Evolutionary conservation across 2,888 invertebrate genomes (phyloP).

Genomic region (Drosophila bunnanda): DNA sequence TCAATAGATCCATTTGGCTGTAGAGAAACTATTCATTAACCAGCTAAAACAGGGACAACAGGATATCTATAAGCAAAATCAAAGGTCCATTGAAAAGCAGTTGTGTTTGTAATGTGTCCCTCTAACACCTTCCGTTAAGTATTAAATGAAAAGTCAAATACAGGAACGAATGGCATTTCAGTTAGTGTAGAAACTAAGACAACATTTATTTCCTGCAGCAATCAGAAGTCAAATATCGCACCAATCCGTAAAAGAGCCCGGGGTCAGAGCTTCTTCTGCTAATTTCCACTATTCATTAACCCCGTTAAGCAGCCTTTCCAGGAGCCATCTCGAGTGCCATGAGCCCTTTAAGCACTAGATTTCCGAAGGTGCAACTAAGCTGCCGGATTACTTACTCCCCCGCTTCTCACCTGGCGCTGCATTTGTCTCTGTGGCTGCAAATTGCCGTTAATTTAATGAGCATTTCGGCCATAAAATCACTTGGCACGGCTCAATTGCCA

Average conservation of each 20-base stretch:
- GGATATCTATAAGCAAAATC: background rate
- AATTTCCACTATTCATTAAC: constrained; percentile 18
- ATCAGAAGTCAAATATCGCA: background rate
- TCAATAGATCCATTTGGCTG: constrained; percentile 9
- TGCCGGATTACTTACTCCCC: constrained; percentile 7
- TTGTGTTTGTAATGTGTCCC: background rate
- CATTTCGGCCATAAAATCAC: constrained; percentile 71
- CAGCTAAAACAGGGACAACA: background rate
- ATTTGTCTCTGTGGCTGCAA: constrained; percentile 61
- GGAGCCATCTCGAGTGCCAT: constrained; percentile 9
- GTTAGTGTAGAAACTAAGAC: background rate
- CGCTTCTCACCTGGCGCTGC: constrained; percentile 43
- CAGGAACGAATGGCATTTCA: background rate
- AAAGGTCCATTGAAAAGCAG: background rate
- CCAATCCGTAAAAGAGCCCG: background rate
- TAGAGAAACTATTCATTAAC: constrained; percentile 14
- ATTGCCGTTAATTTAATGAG: constrained; percentile 74
- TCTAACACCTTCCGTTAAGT: background rate
- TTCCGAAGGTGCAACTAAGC: constrained; percentile 5
- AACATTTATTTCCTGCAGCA: background rate
- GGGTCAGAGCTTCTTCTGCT: constrained; percentile 1
- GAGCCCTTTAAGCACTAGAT: constrained; percentile 20
- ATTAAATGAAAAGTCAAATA: background rate
- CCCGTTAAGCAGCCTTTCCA: background rate
- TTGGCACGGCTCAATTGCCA: constrained; percentile 65